phyloP scores from a whole-genome alignment of 2,797 vertebrate genomes.

The Poecilia gillii region DNA sequence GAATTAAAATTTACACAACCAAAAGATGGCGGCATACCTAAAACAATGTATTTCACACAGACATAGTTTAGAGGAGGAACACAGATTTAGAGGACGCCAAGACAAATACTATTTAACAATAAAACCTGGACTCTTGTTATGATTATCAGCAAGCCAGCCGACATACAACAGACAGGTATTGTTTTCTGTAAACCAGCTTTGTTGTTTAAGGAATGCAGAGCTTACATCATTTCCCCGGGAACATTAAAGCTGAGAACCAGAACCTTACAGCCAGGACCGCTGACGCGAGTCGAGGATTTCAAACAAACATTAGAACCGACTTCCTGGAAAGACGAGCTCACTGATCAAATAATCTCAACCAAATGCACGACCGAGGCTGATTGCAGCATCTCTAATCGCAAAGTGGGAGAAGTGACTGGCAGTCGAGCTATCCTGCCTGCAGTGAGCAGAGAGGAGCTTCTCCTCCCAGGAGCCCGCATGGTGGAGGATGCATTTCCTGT shows the following conservation, averaged over 20 bases:
- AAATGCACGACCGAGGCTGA: conserved; percentile 46
- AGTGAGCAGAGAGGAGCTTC: conserved; percentile 57
- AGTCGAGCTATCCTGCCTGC: conserved; percentile 46
- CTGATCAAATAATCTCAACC: conserved; percentile 68
- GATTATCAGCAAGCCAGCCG: conserved; percentile 41
- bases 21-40: not conserved
- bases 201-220: conserved; percentile 64
- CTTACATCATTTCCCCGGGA: conserved; percentile 47
- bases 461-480: conserved; percentile 66
- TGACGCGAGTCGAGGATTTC: conserved; percentile 46
- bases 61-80: conserved; percentile 3
- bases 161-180: conserved; percentile 35
- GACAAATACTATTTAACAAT: conserved; percentile 31
- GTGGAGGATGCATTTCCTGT: conserved; percentile 81
- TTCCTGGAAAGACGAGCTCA: conserved; percentile 64
- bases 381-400: conserved; percentile 58
- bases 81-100: not conserved
- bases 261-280: conserved; percentile 21
- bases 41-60: not conserved
- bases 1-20: not conserved
- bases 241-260: conserved; percentile 39
- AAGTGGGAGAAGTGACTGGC: conserved; percentile 58
- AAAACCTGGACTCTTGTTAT: conserved; percentile 25
- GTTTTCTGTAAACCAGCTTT: conserved; percentile 72
- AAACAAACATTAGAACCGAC: conserved; percentile 60